A percentile compares a stretch with the other conserved stretches of the same genome.
Evolutionary conservation across 1,140 invertebrate species (phyloP).

Genomic region (Apolygus lucorum): DNA sequence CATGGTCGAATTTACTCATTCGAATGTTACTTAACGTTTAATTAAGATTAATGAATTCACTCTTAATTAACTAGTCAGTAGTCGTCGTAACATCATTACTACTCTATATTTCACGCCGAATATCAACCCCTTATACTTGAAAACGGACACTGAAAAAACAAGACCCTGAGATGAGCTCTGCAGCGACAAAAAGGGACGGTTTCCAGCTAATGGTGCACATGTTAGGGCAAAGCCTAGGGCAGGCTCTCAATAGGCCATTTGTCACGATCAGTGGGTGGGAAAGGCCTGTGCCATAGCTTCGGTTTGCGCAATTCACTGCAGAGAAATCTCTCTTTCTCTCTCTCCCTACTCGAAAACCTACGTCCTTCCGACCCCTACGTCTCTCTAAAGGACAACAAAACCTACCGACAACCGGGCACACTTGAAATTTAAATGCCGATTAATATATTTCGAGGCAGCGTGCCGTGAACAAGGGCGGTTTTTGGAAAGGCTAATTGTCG

Average conservation of each 20-base stretch:
- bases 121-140: no score
- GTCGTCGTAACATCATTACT: no score
- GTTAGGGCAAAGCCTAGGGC: slow-evolving; percentile 2
- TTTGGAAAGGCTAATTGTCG: slow-evolving; percentile 12
- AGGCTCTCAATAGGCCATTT: slow-evolving; percentile 11
- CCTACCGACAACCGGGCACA: slow-evolving; percentile 4
- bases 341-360: neutral
- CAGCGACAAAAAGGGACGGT: slow-evolving; percentile 4
- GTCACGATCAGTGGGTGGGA: slow-evolving; percentile 8
- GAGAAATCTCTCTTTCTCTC: neutral
- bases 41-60: no score
- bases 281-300: neutral
- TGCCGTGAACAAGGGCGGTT: slow-evolving; percentile 15
- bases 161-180: neutral
- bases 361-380: no score
- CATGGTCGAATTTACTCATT: no score
- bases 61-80: no score
- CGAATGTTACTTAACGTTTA: no score
- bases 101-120: neutral
- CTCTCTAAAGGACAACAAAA: slow-evolving; percentile 8
- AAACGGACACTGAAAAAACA: neutral
- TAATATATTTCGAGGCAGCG: slow-evolving; percentile 22
- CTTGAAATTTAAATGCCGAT: slow-evolving; percentile 20
- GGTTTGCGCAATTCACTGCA: slow-evolving; percentile 15
- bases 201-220: slow-evolving; percentile 15